These are phyloP conservation scores for Hyposoter didymator DNA, from an alignment of 2,888 invertebrate species.

Conservation along the genomic window DNA sequence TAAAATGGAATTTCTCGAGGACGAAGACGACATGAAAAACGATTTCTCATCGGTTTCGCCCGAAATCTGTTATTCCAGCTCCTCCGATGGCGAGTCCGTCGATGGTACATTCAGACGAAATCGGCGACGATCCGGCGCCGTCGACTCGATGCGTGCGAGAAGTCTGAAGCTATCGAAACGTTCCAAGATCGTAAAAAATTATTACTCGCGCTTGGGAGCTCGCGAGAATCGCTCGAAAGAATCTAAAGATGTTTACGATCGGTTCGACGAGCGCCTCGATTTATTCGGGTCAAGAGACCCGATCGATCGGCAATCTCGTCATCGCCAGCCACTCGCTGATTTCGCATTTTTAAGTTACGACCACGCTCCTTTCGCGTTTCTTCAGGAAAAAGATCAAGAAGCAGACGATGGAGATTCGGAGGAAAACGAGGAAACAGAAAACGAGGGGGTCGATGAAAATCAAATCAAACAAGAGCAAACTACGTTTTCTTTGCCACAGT, in stretches of 20 bases:
- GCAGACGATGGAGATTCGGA: conserved; percentile 7
- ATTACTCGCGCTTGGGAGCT: background rate
- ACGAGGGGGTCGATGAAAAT: background rate
- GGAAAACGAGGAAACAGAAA: conserved; percentile 21
- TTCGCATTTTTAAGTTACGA: background rate
- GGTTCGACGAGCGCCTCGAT: background rate
- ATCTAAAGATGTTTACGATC: background rate
- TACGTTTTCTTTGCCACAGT: conserved; percentile 36
- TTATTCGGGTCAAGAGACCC: background rate
- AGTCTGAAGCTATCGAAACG: background rate
- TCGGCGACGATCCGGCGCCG: background rate
- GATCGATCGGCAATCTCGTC: background rate
- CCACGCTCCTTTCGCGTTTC: conserved; percentile 11
- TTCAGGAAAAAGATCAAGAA: background rate
- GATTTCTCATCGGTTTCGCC: conserved; percentile 26
- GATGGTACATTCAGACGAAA: background rate
- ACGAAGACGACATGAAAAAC: conserved; percentile 22
- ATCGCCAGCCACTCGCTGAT: background rate
- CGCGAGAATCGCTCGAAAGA: background rate
- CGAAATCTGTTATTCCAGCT: conserved; percentile 56
- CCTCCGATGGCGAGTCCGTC: conserved; percentile 40
- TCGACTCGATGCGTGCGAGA: background rate
- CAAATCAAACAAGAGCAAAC: background rate
- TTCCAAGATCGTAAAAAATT: background rate
- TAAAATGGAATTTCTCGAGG: conserved; percentile 1